Percentiles rank a stretch among this genome's conserved stretches.
Conservation (phyloP, 2,888 invertebrate genomes). For the Anthrax anthrax region DNA sequence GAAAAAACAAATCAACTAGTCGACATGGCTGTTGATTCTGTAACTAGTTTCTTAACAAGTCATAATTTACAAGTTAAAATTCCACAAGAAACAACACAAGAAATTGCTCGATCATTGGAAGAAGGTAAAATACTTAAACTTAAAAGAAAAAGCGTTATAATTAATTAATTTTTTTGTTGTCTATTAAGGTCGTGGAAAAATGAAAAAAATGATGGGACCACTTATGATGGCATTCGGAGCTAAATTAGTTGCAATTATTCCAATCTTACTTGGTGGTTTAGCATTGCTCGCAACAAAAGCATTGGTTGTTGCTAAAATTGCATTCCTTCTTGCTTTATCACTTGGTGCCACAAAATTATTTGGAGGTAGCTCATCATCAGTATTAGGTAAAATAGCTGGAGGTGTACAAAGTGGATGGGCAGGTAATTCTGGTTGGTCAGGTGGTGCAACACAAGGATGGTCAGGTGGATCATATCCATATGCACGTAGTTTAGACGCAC, state of each 20-base stretch:
- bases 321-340: constrained; percentile 56
- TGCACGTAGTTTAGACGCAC: constrained; percentile 43
- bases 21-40: constrained; percentile 41
- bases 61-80: constrained; percentile 56
- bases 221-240: constrained; percentile 54
- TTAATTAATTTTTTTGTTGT: background rate
- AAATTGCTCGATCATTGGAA: constrained; percentile 55
- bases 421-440: constrained; percentile 3
- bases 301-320: constrained; percentile 61
- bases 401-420: constrained; percentile 11
- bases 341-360: constrained; percentile 54
- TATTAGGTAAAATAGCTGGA: constrained; percentile 23
- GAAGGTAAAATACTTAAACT: too few species aligned
- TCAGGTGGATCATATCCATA: constrained; percentile 33
- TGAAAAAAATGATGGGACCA: constrained; percentile 58
- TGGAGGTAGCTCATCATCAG: constrained; percentile 38
- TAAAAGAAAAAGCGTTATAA: too few species aligned
- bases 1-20: constrained; percentile 40
- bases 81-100: constrained; percentile 47
- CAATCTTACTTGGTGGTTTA: constrained; percentile 54
- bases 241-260: constrained; percentile 55
- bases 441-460: constrained; percentile 18
- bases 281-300: constrained; percentile 63
- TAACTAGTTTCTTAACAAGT: constrained; percentile 41
- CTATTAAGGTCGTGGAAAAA: constrained; percentile 52